phyloP scores from a whole-genome alignment of 1,140 invertebrate genomes.

The Bombus superbus region DNA sequence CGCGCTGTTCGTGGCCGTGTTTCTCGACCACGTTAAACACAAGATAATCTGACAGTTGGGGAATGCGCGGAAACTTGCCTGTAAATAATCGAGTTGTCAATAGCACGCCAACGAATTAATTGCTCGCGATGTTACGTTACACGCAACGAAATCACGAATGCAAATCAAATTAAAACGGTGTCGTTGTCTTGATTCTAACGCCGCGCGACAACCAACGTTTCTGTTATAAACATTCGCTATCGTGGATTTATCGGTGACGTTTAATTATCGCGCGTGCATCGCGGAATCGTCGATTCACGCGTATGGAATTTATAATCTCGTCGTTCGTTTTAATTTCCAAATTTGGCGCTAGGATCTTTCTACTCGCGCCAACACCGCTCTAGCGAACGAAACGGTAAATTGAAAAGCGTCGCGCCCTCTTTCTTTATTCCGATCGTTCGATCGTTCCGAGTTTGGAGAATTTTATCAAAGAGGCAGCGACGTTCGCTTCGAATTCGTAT shows the following conservation, averaged over 20 bases:
- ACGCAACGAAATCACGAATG: slow-evolving; percentile 18
- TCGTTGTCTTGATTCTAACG: background rate
- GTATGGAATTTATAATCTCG: background rate
- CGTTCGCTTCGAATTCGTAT: too few relatives aligned
- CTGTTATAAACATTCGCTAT: background rate
- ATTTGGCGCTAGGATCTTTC: too few relatives aligned
- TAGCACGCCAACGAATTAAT: slow-evolving; percentile 32
- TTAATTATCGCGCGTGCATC: slow-evolving; percentile 1
- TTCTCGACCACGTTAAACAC: slow-evolving; percentile 36
- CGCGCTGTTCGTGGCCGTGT: slow-evolving; percentile 33
- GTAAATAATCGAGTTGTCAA: slow-evolving; percentile 48
- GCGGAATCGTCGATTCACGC: too few relatives aligned
- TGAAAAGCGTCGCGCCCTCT: too few relatives aligned
- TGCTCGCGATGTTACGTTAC: slow-evolving; percentile 7
- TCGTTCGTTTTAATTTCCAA: too few relatives aligned
- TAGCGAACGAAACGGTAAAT: too few relatives aligned
- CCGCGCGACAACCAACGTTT: background rate
- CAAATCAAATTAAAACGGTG: slow-evolving; percentile 10
- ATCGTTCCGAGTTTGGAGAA: too few relatives aligned
- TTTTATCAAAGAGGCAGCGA: too few relatives aligned
- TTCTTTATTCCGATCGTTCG: too few relatives aligned
- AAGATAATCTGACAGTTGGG: slow-evolving; percentile 38
- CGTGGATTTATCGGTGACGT: background rate
- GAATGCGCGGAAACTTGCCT: slow-evolving; percentile 10
- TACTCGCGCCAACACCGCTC: too few relatives aligned